Conservation (phyloP, 2,113 vertebrate genomes). For the Oreochromis tanganicae region DNA sequence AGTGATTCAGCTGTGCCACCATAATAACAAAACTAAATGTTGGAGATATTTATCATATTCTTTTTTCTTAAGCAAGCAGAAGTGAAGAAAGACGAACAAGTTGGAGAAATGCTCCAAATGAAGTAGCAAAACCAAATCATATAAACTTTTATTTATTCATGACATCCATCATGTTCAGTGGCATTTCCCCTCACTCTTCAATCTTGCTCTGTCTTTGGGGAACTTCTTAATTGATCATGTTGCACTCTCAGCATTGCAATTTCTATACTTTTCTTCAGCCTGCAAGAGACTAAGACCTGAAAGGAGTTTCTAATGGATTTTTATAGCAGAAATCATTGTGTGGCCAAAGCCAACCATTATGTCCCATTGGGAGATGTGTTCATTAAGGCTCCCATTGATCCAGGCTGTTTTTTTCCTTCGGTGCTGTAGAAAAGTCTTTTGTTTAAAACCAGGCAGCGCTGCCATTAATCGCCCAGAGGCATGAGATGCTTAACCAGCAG, state of each 20-base stretch:
- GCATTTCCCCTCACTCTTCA: not conserved
- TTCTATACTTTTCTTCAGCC: constrained; percentile 2
- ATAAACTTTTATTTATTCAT: not conserved
- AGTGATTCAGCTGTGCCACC: not conserved
- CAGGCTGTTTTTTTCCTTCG: constrained; percentile 27
- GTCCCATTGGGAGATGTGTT: constrained; percentile 42
- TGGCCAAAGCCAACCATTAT: constrained; percentile 4
- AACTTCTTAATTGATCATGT: constrained; percentile 21
- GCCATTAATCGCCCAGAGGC: constrained; percentile 15
- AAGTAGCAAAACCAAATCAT: not conserved
- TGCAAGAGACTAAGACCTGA: constrained; percentile 3
- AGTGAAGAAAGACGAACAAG: not conserved
- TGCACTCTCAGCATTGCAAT: not conserved
- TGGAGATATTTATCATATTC: not conserved
- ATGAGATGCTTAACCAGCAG: constrained; percentile 28
- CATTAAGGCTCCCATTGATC: constrained; percentile 60
- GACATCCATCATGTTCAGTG: not conserved
- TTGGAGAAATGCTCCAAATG: not conserved
- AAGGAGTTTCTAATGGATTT: constrained; percentile 44
- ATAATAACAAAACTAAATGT: not conserved
- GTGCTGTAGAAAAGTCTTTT: constrained; percentile 27
- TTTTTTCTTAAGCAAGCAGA: not conserved
- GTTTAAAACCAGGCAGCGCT: constrained; percentile 12
- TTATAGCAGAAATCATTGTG: constrained; percentile 36
- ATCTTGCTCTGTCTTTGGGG: not conserved